These are phyloP conservation scores for Thyatira batis DNA, from an alignment of 2,888 invertebrate species.

Conservation along the genomic window DNA sequence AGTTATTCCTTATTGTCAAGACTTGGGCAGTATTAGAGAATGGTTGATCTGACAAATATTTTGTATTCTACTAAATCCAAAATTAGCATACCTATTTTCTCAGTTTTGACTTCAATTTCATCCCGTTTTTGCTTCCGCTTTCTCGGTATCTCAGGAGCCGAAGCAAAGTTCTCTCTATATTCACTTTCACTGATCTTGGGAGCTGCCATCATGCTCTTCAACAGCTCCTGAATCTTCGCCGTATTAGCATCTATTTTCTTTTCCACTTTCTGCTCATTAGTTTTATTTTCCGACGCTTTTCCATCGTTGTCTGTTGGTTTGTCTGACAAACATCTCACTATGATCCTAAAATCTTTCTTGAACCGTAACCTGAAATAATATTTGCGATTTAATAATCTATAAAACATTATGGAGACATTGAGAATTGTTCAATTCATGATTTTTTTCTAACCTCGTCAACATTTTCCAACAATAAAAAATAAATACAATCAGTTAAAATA, in stretches of 20 bases:
- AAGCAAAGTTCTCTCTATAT: constrained; percentile 61
- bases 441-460: constrained; percentile 39
- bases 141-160: constrained; percentile 54
- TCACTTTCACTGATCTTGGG: constrained; percentile 65
- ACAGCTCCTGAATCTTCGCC: constrained; percentile 68
- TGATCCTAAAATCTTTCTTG: constrained; percentile 45
- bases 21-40: no score
- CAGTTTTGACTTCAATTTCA: constrained; percentile 57
- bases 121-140: constrained; percentile 44
- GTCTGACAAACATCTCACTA: constrained; percentile 53
- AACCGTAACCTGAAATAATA: constrained; percentile 41
- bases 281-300: constrained; percentile 41
- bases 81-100: constrained; percentile 61
- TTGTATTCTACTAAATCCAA: not conserved
- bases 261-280: constrained; percentile 25
- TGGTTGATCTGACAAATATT: no score
- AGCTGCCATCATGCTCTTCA: constrained; percentile 69
- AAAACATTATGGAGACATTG: not conserved
- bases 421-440: not conserved
- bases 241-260: constrained; percentile 49
- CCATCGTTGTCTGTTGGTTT: constrained; percentile 57
- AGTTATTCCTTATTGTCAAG: not conserved
- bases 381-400: not conserved
- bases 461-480: constrained; percentile 16
- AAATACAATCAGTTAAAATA: not conserved